These are phyloP conservation scores for Sympetrum striolatum DNA, from an alignment of 2,888 invertebrate genomes.

Conservation along the genomic window DNA sequence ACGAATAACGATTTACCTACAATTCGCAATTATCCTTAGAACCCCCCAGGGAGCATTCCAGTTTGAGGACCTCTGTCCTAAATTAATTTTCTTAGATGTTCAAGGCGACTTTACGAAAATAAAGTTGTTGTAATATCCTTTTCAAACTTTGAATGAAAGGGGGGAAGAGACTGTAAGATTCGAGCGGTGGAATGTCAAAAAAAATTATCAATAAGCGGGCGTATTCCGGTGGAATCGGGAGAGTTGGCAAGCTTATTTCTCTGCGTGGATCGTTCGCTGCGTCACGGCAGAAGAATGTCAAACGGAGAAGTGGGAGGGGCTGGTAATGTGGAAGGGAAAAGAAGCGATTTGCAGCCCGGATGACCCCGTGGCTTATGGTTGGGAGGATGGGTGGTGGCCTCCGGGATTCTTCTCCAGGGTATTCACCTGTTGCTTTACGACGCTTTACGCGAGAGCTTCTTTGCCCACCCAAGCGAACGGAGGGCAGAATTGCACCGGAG, in stretches of 20 bases:
- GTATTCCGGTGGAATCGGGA: background rate
- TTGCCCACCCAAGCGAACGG: background rate
- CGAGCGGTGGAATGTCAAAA: background rate
- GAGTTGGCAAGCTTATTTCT: background rate
- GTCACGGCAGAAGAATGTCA: background rate
- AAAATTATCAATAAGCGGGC: no score
- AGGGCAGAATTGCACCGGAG: background rate
- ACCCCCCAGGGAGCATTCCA: no score
- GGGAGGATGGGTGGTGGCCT: background rate
- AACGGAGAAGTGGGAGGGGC: background rate
- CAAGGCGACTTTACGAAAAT: no score
- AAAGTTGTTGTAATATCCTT: no score
- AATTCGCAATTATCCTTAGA: no score
- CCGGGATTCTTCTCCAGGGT: background rate
- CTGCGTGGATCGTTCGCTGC: no score
- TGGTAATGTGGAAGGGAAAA: no score
- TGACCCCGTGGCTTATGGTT: background rate
- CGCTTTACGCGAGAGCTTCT: background rate
- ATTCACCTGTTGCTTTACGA: background rate
- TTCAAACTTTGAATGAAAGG: background rate
- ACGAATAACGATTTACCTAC: no score
- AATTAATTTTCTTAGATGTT: no score
- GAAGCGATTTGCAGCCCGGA: background rate
- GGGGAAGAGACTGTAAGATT: background rate
- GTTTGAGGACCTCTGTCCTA: no score